These are phyloP conservation scores for Glaucidium brasilianum DNA, from an alignment of 2,113 vertebrate genomes.

Conservation along the genomic window DNA sequence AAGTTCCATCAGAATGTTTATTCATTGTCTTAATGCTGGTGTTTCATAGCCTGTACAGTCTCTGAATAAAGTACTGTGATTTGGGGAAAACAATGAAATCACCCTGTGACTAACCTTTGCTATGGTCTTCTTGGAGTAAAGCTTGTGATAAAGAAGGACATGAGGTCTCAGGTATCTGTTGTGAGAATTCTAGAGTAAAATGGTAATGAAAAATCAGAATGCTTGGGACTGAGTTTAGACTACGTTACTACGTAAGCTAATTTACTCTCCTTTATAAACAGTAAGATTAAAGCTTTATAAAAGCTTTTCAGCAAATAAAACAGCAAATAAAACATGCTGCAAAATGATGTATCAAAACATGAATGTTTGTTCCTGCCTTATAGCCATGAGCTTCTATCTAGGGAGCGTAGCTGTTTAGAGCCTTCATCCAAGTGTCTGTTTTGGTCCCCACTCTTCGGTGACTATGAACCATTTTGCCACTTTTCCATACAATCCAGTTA, in stretches of 20 bases:
- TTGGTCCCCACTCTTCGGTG: not conserved
- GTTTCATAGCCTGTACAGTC: not conserved
- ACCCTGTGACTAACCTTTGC: not conserved
- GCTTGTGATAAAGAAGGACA: not conserved
- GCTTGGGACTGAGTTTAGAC: not conserved
- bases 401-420: not conserved
- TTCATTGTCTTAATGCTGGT: not conserved
- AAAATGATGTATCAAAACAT: not conserved
- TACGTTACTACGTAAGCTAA: not conserved
- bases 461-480: not conserved
- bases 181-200: not conserved
- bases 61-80: not conserved
- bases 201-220: not conserved
- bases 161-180: not conserved
- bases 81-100: not conserved
- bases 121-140: not conserved
- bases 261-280: not conserved
- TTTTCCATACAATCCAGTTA: not conserved
- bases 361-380: not conserved
- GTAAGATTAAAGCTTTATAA: not conserved
- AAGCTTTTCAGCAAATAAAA: not conserved
- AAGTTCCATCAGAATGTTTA: not conserved
- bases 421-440: not conserved
- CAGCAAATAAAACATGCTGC: not conserved
- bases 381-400: not conserved